Percentiles rank a stretch among this genome's conserved stretches.
Conservation (phyloP, 2,888 invertebrate species). For the Odontocolon sp. region DNA sequence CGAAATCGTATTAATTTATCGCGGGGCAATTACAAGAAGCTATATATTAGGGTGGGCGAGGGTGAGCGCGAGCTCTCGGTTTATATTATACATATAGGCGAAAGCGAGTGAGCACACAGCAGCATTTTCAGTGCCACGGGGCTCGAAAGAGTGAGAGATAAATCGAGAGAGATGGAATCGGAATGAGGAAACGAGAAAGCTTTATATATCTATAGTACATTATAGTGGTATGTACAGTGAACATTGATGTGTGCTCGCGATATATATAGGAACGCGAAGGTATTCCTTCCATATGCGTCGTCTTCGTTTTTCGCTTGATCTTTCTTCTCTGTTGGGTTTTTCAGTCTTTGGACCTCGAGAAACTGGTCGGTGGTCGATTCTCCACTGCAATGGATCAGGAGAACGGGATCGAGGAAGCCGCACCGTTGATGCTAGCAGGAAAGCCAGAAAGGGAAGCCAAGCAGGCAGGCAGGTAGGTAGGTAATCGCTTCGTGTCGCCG, state of each 20-base stretch:
- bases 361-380: slow-evolving; percentile 32
- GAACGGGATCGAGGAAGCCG: slow-evolving; percentile 39
- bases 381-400: neutral
- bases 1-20: slow-evolving; percentile 78
- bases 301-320: slow-evolving; percentile 5
- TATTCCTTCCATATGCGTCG: neutral
- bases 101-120: neutral
- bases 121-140: neutral
- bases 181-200: too few relatives aligned
- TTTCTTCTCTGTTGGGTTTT: neutral
- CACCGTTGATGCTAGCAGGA: slow-evolving; percentile 19
- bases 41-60: slow-evolving; percentile 71
- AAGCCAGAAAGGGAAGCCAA: neutral
- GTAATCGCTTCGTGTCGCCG: slow-evolving; percentile 69
- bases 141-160: neutral
- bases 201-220: neutral
- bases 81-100: too few relatives aligned
- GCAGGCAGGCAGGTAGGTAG: slow-evolving; percentile 37
- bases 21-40: slow-evolving; percentile 78
- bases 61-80: neutral
- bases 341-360: neutral
- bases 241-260: neutral
- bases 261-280: neutral
- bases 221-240: neutral
- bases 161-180: too few relatives aligned